Percentiles rank a stretch among this genome's conserved stretches.
phyloP scores from a whole-genome alignment of 2,113 vertebrate genomes.

The Carollia perspicillata region DNA sequence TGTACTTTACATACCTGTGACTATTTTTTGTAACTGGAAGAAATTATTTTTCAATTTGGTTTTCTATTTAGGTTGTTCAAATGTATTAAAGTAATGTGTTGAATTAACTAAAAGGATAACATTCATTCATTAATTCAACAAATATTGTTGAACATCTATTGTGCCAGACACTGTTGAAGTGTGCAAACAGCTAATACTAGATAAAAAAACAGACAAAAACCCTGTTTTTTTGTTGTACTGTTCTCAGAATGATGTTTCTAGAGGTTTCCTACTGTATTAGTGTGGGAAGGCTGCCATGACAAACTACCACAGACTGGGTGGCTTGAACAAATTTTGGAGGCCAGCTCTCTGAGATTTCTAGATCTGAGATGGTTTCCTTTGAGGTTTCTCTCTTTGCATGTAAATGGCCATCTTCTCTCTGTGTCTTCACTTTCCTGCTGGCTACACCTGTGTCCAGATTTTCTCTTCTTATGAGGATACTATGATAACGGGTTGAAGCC shows the following conservation, averaged over 20 bases:
- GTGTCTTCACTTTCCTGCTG: background rate
- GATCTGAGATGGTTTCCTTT: background rate
- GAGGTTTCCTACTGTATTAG: background rate
- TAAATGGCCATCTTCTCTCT: background rate
- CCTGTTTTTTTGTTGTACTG: background rate
- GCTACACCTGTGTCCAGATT: background rate
- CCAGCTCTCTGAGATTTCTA: background rate
- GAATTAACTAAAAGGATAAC: background rate
- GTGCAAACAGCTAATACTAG: background rate
- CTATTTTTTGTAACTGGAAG: background rate
- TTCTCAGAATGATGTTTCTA: background rate
- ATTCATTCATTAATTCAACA: background rate
- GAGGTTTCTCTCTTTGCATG: background rate
- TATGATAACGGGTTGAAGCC: background rate
- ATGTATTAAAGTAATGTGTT: background rate
- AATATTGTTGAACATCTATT: background rate
- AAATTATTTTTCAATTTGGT: slow-evolving; percentile 6
- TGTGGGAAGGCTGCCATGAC: background rate
- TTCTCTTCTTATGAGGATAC: background rate
- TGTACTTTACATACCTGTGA: background rate
- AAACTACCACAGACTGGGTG: background rate
- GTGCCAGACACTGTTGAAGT: background rate
- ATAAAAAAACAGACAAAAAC: background rate
- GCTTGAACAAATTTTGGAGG: background rate
- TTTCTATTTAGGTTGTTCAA: slow-evolving; percentile 8